Evolutionary conservation across 2,888 invertebrate genomes (phyloP), one percentile per base, ranked within the genome.

Genomic region (Globia sparganii): DNA sequence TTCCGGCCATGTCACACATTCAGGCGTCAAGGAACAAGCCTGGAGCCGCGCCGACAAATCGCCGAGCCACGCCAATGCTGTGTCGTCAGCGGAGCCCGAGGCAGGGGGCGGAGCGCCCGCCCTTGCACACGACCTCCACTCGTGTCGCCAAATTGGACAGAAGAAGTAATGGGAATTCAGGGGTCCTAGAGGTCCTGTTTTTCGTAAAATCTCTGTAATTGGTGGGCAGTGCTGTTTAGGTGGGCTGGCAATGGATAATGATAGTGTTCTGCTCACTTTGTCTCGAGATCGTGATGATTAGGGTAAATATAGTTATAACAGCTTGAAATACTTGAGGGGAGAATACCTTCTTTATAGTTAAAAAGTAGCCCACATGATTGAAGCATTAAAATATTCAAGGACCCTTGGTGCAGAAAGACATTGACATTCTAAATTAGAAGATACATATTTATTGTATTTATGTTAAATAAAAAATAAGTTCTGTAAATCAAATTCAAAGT

Each of bases 61-160:
- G 85, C 78, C 74, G 64, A 31, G 91, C 91, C 92, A 93, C 94
- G 94, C 95, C 94, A 94, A 93, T 92, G 86, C 90, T 84, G 91
- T 95, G 95, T 95, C 88, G 89, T 89, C 88, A 88, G 87, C 89
- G 87, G 79, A 91, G 93, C 92, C 92, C 89, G 84, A 90, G 92
- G 94, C 91, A 78, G 90, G 91, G 91, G 94, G 93, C 92, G 93
- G 93, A 90, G 92, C 91, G 80, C 88, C 86, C 89, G 91, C 91
- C 90, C 87, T 80, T 84, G 84, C 91, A 89, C 91, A 87, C 88
- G 91, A 86, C 91, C 85, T 79, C 77, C 46, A 68, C 81, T 73
- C 81, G 85, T 88, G 88, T 87, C 88, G 69, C 87, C 78, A 83
- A 83, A 84, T 87, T 87, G 85, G 79, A 78, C 84, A 56, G 74